These are phyloP conservation scores for Xiphias gladius DNA, from an alignment of 2,113 vertebrate species.

Conservation along the genomic window DNA sequence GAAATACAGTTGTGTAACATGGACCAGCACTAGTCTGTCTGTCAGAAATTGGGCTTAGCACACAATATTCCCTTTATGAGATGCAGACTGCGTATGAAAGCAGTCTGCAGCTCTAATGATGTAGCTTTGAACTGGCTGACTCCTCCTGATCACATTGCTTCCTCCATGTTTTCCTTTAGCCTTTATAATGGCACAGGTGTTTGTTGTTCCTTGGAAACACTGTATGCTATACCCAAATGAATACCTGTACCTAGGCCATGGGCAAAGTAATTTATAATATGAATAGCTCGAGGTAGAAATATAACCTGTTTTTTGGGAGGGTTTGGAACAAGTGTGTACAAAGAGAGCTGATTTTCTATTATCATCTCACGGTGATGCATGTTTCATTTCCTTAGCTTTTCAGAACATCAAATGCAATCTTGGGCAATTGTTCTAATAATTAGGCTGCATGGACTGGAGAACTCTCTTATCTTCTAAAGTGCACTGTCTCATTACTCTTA, in stretches of 20 bases:
- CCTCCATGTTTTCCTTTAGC: constrained; percentile 37
- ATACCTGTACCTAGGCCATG: neutral
- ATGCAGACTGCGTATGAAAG: constrained; percentile 15
- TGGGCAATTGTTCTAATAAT: constrained; percentile 49
- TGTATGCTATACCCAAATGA: neutral
- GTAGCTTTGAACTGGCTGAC: constrained; percentile 46
- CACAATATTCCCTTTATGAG: constrained; percentile 42
- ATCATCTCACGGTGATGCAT: neutral
- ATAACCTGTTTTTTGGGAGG: neutral
- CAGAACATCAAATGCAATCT: constrained; percentile 26
- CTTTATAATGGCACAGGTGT: constrained; percentile 45
- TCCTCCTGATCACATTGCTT: constrained; percentile 39
- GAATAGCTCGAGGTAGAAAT: neutral
- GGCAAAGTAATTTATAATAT: neutral
- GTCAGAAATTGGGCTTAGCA: constrained; percentile 20
- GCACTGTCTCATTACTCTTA: constrained; percentile 7
- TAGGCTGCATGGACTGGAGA: constrained; percentile 23
- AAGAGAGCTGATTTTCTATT: constrained; percentile 34
- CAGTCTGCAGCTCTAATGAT: constrained; percentile 49
- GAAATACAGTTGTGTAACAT: constrained; percentile 8
- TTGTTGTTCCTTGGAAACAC: constrained; percentile 16
- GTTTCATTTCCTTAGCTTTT: constrained; percentile 38
- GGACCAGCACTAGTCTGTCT: neutral
- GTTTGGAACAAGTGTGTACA: neutral
- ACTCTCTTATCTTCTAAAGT: constrained; percentile 33